phyloP scores from a whole-genome alignment of 2,797 vertebrate species.

The Sebastolobus altivelis region DNA sequence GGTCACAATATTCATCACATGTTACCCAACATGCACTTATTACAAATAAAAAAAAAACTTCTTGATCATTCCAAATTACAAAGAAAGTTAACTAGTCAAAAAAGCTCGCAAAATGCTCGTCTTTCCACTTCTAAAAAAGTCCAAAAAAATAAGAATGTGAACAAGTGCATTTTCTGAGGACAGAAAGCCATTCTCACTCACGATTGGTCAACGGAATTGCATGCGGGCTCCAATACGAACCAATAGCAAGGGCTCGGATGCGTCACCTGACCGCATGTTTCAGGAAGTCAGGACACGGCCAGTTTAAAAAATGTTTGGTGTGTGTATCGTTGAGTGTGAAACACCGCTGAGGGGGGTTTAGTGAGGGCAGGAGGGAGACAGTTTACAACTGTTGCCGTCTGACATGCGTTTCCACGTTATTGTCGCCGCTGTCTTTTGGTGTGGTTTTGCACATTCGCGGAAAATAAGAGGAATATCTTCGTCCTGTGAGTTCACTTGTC shows the following conservation, averaged over 20 bases:
- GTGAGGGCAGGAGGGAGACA: background rate
- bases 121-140: background rate
- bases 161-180: too few species aligned
- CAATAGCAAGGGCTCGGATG: conserved; percentile 24
- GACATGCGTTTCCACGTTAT: conserved; percentile 72
- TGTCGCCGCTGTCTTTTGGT: conserved; percentile 61
- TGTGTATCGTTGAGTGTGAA: conserved; percentile 47
- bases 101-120: background rate
- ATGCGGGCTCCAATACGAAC: background rate
- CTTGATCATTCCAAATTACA: background rate
- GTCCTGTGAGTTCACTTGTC: conserved; percentile 78
- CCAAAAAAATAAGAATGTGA: background rate
- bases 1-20: background rate
- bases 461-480: conserved; percentile 84
- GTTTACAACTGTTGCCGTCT: background rate
- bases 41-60: background rate
- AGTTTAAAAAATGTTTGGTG: conserved; percentile 22
- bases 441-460: conserved; percentile 67
- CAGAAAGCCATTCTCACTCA: background rate
- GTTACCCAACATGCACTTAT: too few species aligned
- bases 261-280: conserved; percentile 71
- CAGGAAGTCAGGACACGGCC: conserved; percentile 64
- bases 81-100: background rate
- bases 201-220: conserved; percentile 47
- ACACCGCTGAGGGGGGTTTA: conserved; percentile 36